Evolutionary conservation across 2,888 invertebrate genomes (phyloP), one percentile per base, ranked within the genome.

Genomic region (Andrena hattorfiana): DNA sequence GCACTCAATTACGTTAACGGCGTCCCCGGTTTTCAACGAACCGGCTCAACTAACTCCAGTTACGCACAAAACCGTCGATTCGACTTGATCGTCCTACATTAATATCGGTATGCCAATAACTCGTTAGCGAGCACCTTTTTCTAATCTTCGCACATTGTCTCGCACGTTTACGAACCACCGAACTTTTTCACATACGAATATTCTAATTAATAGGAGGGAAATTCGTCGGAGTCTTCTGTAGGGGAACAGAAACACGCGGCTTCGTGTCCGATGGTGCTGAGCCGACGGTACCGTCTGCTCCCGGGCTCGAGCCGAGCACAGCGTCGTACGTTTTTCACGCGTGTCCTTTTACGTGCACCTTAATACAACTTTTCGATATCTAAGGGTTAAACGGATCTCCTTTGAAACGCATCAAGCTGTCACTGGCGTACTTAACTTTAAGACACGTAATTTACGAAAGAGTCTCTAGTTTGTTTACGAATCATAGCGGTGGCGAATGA

Each of bases 21-120:
- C 48, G 59, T 64, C 63, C 59, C 48, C 56, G 0, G 48, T 62
- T 78, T 71, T 30, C 59, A 64, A 56, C 42, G 51, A 78, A 74
- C 51, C 78, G 83, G 69, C 77, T 75, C 87, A 79, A 85, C 71
- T 77, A 62, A 87, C 77, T 84, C 85, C 68, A 85, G 77, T 85
- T 83, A 87, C 89, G 89, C 87, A 88, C 85, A 87, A 89, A 87
- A 75, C 73, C 62, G 77, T 66, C 82, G 51, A 73, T 73, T 42
- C 64, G 74, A 73, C 80, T 68, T 82, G 72, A 72, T 78, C 79
- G 72, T 83, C 83, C 82, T 82, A 79, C 72, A 59, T 74, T n/a
- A 28, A 68, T 62, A 59, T 71, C 60, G 68, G 68, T 72, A 72
- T 54, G 78, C 28, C 83, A 56, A 69, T 68, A 82, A 67, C 72